Conservation (phyloP, 2,113 vertebrate genomes). For the Sphyrna mokarran region DNA sequence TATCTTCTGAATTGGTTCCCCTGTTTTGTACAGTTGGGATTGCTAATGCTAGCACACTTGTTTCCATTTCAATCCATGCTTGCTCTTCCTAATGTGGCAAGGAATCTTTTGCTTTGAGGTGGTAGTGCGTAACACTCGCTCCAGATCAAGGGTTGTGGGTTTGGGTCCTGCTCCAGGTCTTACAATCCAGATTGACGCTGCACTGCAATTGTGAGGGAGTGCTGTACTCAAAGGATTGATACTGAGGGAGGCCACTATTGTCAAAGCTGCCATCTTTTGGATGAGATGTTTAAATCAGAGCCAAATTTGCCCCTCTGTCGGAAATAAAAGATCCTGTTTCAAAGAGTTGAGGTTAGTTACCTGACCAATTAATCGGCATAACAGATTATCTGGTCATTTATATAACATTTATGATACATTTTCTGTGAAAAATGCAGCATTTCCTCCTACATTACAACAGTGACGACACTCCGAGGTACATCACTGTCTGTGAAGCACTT, state of each 20-base stretch:
- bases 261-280: background rate
- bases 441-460: background rate
- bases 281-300: background rate
- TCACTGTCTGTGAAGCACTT: background rate
- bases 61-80: background rate
- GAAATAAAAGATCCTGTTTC: background rate
- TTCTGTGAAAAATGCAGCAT: background rate
- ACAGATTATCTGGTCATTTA: background rate
- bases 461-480: background rate
- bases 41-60: background rate
- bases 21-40: background rate
- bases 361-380: background rate
- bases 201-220: background rate
- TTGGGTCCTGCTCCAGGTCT: background rate
- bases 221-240: background rate
- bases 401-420: background rate
- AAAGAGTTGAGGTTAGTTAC: background rate
- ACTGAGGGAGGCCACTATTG: background rate
- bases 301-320: background rate
- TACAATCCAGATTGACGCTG: background rate
- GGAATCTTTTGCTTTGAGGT: background rate
- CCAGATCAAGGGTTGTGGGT: background rate
- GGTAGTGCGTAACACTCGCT: background rate
- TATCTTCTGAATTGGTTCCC: too few species aligned
- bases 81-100: background rate